Base-by-base conservation (phyloP, 2,888 invertebrate genomes). In the Steinernema hermaphroditum region DNA sequence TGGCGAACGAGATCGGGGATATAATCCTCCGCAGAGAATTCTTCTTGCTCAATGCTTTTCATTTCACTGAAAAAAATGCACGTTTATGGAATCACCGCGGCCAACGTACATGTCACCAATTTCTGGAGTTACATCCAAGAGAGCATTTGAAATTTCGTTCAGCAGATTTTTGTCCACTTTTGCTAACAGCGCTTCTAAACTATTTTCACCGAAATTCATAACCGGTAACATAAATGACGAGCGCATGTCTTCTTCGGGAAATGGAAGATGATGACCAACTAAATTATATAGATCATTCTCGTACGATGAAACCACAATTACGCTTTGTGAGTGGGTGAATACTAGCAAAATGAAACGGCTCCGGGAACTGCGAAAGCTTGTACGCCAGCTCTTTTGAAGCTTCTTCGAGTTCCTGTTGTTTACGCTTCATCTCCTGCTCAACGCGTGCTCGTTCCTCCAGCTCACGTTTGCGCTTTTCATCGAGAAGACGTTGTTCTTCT, bases 241-340 rank as follows among this genome's bases (percentile, higher is more conserved):
- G 24, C 27, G 14, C 69, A 81, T 73, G 24, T 77, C 74, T 70
- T 82, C 82, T 32, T 75, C 75, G 1, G 83, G 83, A 12, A 80
- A 78, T 0, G 82, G 83, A n/a, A 83, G 72, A 68, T 81, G 74
- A n/a, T 72, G 70, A 14, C 76, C 71, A 9, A 81, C 83, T 83
- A 27, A 68, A 79, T 79, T 43, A 43, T 1, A 16, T 0, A 14
- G 14, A 29, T 41, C 16, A 9, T 72, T 22, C 54, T 54, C 2
- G 12, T 6, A 9, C 12, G 6, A 49, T 49, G 19, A 19, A n/a
- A n/a, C n/a, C n/a, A n/a, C n/a, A n/a, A n/a, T n/a, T 44, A 84
- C 82, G 77, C 68, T 83, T 83, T 9, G 80, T 79, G 27, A 81
- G 44, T 32, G 80, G 82, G 76, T 83, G 83, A 9, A 81, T 81